Percentiles rank a stretch among this genome's conserved stretches.
Conservation (phyloP, 2,888 invertebrate species). For the Meteorus colon region DNA sequence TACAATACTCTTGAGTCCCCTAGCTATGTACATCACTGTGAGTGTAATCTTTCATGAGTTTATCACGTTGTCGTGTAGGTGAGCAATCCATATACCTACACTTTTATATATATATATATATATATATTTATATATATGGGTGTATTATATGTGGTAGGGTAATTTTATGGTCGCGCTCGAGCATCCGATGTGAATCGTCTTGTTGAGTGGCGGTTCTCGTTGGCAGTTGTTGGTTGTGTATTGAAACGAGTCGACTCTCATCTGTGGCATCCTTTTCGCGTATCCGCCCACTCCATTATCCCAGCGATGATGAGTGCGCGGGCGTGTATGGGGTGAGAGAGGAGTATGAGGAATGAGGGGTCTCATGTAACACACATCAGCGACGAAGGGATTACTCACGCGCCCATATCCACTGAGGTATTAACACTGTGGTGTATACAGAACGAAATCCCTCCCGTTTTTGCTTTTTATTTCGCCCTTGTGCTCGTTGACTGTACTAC, state of each 20-base stretch:
- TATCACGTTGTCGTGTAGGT: not conserved
- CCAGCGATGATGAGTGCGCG: slow-evolving; percentile 72
- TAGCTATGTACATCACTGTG: not conserved
- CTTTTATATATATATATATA: slow-evolving; percentile 12
- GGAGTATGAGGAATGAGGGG: slow-evolving; percentile 12
- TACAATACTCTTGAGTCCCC: no score
- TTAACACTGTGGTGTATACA: slow-evolving; percentile 24
- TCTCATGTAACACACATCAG: slow-evolving; percentile 67
- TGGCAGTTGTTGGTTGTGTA: slow-evolving; percentile 54
- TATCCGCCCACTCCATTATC: slow-evolving; percentile 72
- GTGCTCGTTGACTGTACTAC: slow-evolving; percentile 35
- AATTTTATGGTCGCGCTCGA: slow-evolving; percentile 61
- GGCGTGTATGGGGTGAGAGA: slow-evolving; percentile 60
- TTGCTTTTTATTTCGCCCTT: slow-evolving; percentile 35
- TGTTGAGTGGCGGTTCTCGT: slow-evolving; percentile 68
- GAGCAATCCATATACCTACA: slow-evolving; percentile 25
- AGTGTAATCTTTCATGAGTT: not conserved
- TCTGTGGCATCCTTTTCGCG: slow-evolving; percentile 62
- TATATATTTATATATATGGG: no score
- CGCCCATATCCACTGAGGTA: slow-evolving; percentile 12
- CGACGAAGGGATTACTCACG: slow-evolving; percentile 58
- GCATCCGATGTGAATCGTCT: slow-evolving; percentile 47
- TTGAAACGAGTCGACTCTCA: slow-evolving; percentile 54
- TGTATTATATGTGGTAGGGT: slow-evolving; percentile 23
- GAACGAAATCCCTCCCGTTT: slow-evolving; percentile 35